Evolutionary conservation across 2,797 vertebrate genomes (phyloP).

Genomic region (Semaprochilodus insignis): DNA sequence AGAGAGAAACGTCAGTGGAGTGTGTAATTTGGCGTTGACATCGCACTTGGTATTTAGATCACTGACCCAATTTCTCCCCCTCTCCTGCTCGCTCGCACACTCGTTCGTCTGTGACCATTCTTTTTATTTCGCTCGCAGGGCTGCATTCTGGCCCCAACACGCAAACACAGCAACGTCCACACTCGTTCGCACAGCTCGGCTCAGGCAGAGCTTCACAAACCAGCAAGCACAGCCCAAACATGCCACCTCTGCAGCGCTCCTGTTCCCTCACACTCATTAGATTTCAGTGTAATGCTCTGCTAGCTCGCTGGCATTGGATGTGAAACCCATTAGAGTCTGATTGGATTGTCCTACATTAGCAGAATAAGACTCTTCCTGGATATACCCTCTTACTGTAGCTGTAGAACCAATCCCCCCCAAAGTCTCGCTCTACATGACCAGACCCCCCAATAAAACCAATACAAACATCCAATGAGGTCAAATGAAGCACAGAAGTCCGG

Average conservation of each 20-base stretch:
- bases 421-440: not conserved
- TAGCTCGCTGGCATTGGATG: constrained; percentile 13
- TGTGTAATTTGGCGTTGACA: constrained; percentile 74
- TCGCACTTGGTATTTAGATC: constrained; percentile 78
- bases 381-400: not conserved
- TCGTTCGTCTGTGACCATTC: constrained; percentile 41
- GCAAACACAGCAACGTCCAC: constrained; percentile 50
- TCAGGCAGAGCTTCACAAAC: constrained; percentile 29
- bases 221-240: constrained; percentile 27
- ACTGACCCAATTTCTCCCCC: constrained; percentile 80
- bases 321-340: constrained; percentile 13
- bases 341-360: constrained; percentile 26
- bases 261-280: constrained; percentile 4
- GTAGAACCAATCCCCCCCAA: not conserved
- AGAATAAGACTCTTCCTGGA: constrained; percentile 10
- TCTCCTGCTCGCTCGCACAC: constrained; percentile 65
- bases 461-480: too few species aligned
- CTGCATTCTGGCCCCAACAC: constrained; percentile 68
- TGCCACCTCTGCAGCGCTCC: not conserved
- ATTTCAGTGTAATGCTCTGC: not conserved
- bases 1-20: constrained; percentile 51
- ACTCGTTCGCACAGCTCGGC: constrained; percentile 12
- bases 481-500: too few species aligned
- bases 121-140: constrained; percentile 73
- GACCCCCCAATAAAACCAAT: too few species aligned